phyloP scores from a whole-genome alignment of 2,797 vertebrate species.

The Limosa lapponica region DNA sequence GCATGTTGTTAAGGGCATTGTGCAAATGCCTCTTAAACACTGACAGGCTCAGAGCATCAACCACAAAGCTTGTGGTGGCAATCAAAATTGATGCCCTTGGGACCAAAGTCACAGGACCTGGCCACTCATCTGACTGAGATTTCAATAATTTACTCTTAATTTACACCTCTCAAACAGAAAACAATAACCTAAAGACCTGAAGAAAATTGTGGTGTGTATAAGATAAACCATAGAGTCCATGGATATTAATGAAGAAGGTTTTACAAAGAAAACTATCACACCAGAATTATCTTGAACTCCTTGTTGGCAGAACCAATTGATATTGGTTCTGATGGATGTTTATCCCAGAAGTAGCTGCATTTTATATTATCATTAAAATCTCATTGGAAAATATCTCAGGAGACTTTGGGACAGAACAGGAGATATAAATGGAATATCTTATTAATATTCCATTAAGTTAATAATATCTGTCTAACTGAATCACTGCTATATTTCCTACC shows the following conservation, averaged over 20 bases:
- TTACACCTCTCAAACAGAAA: background rate
- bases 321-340: background rate
- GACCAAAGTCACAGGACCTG: background rate
- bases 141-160: background rate
- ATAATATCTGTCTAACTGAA: constrained; percentile 48
- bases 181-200: background rate
- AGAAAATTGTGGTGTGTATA: background rate
- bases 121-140: background rate
- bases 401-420: constrained; percentile 3
- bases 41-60: accelerated
- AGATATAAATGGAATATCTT: constrained; percentile 15
- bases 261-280: background rate
- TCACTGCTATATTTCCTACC: background rate
- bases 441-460: constrained; percentile 46
- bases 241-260: background rate
- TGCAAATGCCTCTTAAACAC: background rate
- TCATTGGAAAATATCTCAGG: background rate
- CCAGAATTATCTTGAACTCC: background rate
- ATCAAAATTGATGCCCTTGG: background rate
- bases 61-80: background rate
- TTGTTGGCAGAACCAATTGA: background rate
- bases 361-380: constrained; percentile 35
- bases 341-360: background rate
- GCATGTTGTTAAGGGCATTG: background rate
- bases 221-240: background rate